phyloP scores from a whole-genome alignment of 2,888 invertebrate genomes.

The Brenthis hecate region DNA sequence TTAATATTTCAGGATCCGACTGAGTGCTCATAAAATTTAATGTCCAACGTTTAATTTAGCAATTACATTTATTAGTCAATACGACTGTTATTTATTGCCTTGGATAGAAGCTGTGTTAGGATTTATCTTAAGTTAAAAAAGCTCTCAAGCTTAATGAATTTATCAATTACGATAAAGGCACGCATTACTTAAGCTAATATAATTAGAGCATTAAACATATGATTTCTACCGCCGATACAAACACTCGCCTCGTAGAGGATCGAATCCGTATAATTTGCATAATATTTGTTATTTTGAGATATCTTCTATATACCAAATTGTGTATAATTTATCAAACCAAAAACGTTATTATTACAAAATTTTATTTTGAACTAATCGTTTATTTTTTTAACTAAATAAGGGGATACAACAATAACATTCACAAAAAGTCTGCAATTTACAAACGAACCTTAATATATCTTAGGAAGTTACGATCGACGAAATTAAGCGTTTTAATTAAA shows the following conservation, averaged over 20 bases:
- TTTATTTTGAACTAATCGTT: background rate
- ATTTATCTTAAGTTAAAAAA: slow-evolving; percentile 13
- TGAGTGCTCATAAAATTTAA: slow-evolving; percentile 52
- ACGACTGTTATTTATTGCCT: slow-evolving; percentile 17
- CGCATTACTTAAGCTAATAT: too few species aligned
- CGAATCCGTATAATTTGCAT: too few species aligned
- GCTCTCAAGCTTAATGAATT: slow-evolving; percentile 3
- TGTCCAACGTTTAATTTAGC: slow-evolving; percentile 48
- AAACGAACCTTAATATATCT: slow-evolving; percentile 37
- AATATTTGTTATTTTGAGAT: too few species aligned
- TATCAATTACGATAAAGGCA: background rate
- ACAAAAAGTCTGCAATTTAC: slow-evolving; percentile 20
- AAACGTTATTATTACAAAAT: background rate
- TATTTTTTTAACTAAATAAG: slow-evolving; percentile 1
- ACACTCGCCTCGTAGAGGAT: background rate
- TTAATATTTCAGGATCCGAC: slow-evolving; percentile 55
- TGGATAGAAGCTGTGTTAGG: slow-evolving; percentile 13
- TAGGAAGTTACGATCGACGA: slow-evolving; percentile 34
- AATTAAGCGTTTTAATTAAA: slow-evolving; percentile 40
- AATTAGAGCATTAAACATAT: background rate
- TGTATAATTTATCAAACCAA: too few species aligned
- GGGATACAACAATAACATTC: slow-evolving; percentile 14
- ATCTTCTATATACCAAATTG: too few species aligned
- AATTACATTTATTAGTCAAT: slow-evolving; percentile 30
- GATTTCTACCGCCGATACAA: background rate